Evolutionary conservation across 2,113 vertebrate species (phyloP).

Genomic region (Mustela lutreola): DNA sequence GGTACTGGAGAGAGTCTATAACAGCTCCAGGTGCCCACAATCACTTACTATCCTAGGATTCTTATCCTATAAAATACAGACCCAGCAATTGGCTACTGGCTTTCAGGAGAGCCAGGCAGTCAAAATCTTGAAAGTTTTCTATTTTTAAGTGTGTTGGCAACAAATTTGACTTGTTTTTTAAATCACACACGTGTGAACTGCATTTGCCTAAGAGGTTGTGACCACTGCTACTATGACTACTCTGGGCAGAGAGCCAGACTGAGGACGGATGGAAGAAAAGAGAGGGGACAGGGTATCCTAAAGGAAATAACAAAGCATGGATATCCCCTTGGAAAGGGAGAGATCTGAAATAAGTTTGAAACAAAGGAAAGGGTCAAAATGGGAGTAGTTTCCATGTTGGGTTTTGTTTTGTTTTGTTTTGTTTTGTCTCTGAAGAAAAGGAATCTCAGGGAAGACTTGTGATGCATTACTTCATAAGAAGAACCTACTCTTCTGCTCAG

Average conservation of each 20-base stretch:
- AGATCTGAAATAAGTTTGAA: background rate
- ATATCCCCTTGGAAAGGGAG: background rate
- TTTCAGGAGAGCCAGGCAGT: background rate
- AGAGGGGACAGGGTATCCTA: rapidly evolving
- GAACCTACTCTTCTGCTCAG: background rate
- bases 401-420: too few species aligned
- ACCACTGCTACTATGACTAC: background rate
- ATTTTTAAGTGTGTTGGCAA: background rate
- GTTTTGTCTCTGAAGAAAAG: background rate
- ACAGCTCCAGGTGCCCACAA: too few species aligned
- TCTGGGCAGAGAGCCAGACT: background rate
- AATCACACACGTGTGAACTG: background rate
- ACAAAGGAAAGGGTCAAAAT: background rate
- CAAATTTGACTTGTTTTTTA: background rate
- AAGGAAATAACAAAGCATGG: background rate
- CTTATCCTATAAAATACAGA: rapidly evolving
- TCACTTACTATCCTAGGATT: background rate
- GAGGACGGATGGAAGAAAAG: background rate
- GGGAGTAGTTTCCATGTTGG: rapidly evolving
- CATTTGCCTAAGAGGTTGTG: background rate
- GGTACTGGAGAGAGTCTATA: background rate
- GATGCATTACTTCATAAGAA: background rate
- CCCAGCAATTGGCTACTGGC: background rate
- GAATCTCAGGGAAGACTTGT: background rate
- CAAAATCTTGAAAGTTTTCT: background rate